phyloP scores from a whole-genome alignment of 2,797 vertebrate genomes.

The Spinus pinus region DNA sequence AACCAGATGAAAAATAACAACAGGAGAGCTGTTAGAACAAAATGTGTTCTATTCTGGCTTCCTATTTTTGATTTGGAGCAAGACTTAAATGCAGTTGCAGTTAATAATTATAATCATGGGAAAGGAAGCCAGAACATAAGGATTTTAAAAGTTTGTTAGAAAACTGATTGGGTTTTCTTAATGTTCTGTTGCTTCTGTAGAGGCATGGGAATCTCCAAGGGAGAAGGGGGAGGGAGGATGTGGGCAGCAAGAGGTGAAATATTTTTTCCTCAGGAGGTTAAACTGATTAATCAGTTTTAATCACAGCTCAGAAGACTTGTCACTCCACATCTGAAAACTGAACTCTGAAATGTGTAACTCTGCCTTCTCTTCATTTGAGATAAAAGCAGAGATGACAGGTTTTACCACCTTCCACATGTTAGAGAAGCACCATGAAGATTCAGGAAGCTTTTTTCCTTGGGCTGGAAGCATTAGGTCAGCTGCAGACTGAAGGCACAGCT shows the following conservation, averaged over 20 bases:
- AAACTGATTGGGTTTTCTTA: not conserved
- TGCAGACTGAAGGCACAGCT: not conserved
- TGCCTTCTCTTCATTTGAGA: not conserved
- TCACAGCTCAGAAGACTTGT: constrained; percentile 8
- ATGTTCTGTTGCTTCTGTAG: not conserved
- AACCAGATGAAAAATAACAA: not conserved
- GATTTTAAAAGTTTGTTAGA: not conserved
- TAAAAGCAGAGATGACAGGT: constrained; percentile 5
- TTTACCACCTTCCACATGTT: not conserved
- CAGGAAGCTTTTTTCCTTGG: not conserved
- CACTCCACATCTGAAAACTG: not conserved
- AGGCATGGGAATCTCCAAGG: not conserved
- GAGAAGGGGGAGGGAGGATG: not conserved
- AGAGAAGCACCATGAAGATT: not conserved
- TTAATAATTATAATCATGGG: not conserved
- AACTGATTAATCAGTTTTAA: not conserved
- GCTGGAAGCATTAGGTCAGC: not conserved
- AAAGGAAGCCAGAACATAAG: not conserved
- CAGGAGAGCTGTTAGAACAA: not conserved
- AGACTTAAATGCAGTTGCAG: not conserved
- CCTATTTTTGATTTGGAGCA: not conserved
- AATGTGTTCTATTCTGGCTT: not conserved
- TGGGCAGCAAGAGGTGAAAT: not conserved
- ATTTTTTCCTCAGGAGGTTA: not conserved
- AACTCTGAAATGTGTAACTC: not conserved